A percentile compares a stretch with the other conserved stretches of the same genome.
Evolutionary conservation across 2,888 invertebrate species (phyloP).

Genomic region (Fragum whitleyi): DNA sequence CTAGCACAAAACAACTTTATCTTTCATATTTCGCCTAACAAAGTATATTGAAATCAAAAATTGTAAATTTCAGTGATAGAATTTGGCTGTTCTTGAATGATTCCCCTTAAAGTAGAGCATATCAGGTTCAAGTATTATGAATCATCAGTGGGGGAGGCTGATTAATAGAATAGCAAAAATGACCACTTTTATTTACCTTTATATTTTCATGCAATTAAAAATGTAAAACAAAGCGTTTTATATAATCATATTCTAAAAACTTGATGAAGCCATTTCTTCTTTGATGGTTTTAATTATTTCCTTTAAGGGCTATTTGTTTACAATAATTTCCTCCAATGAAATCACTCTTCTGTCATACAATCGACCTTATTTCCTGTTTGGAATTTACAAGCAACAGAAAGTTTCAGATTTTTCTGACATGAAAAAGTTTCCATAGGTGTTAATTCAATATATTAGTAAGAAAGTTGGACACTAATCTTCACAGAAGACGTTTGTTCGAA

Average conservation of each 20-base stretch:
- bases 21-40: too few species aligned
- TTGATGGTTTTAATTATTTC: too few species aligned
- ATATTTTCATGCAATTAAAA: neutral
- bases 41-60: too few species aligned
- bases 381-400: slow-evolving; percentile 29
- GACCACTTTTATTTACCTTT: neutral
- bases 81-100: too few species aligned
- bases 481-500: too few species aligned
- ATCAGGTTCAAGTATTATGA: too few species aligned
- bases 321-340: slow-evolving; percentile 14
- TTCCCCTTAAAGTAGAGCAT: too few species aligned
- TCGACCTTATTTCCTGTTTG: slow-evolving; percentile 23
- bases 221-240: neutral
- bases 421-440: neutral
- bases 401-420: neutral
- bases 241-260: neutral
- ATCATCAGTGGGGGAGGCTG: neutral
- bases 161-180: neutral
- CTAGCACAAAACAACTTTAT: too few species aligned
- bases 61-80: too few species aligned
- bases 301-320: neutral
- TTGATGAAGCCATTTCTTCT: too few species aligned
- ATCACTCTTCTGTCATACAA: neutral
- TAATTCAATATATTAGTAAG: neutral
- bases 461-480: too few species aligned